Evolutionary conservation across 2,888 invertebrate genomes (phyloP).

Genomic region (Aleiodes alternator): DNA sequence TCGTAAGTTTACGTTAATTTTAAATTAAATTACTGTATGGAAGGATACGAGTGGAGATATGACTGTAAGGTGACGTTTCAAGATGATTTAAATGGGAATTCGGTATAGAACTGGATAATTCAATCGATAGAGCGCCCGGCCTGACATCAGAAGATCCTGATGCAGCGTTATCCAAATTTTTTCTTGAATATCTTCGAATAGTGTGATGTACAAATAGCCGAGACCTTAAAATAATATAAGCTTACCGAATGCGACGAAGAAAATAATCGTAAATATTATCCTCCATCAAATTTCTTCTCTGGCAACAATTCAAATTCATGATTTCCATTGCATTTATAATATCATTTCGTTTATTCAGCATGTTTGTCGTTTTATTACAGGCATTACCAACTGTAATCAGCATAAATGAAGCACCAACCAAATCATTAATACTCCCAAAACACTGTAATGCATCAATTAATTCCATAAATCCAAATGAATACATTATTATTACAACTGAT

Average conservation of each 20-base stretch:
- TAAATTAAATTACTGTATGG: no score
- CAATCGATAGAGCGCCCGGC: no score
- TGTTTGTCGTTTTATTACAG: slow-evolving; percentile 40
- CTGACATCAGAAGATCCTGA: no score
- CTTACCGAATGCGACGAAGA: slow-evolving; percentile 14
- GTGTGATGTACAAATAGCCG: no score
- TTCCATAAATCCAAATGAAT: slow-evolving; percentile 23
- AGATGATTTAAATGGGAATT: no score
- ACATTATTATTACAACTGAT: slow-evolving; percentile 2
- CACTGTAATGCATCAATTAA: slow-evolving; percentile 22
- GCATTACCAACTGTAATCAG: slow-evolving; percentile 28
- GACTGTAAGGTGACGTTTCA: no score
- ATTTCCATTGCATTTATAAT: slow-evolving; percentile 29
- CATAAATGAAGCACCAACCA: background rate
- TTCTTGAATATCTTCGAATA: no score
- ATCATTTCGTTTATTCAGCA: slow-evolving; percentile 39
- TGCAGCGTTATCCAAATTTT: background rate
- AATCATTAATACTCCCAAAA: slow-evolving; percentile 3
- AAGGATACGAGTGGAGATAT: no score
- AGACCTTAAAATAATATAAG: background rate
- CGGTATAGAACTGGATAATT: no score
- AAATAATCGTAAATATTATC: background rate
- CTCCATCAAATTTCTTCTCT: background rate
- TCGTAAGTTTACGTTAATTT: no score
- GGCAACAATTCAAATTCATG: background rate